phyloP scores from a whole-genome alignment of 2,888 invertebrate species.

The Thalpophila matura region DNA sequence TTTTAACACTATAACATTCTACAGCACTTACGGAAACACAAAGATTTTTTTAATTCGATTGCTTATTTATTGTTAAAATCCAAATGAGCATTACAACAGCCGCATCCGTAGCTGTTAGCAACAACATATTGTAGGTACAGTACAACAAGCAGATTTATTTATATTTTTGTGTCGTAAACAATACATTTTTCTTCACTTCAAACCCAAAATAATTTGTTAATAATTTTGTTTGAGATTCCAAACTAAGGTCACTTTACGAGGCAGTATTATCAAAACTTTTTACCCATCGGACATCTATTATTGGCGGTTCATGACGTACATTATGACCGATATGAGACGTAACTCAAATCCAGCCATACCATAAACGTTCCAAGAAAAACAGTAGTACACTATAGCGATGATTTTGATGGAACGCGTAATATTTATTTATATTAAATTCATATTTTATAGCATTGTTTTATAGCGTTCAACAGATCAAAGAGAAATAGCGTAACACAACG shows the following conservation, averaged over 20 bases:
- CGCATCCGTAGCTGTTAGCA: conserved; percentile 14
- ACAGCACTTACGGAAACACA: conserved; percentile 14
- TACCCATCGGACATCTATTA: conserved; percentile 60
- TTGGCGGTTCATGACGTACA: conserved; percentile 64
- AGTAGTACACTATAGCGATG: conserved; percentile 52
- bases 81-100: not conserved
- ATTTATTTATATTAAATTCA: conserved; percentile 56
- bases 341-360: conserved; percentile 62
- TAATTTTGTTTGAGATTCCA: conserved; percentile 30
- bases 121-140: not conserved
- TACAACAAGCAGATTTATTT: not conserved
- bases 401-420: conserved; percentile 56
- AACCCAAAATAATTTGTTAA: conserved; percentile 19
- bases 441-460: conserved; percentile 60
- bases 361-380: conserved; percentile 68
- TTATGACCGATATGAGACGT: conserved; percentile 52
- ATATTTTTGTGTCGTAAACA: conserved; percentile 18
- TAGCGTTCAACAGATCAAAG: conserved; percentile 57
- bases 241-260: conserved; percentile 32
- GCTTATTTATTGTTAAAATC: not conserved
- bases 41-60: not conserved
- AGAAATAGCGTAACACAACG: conserved; percentile 46
- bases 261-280: conserved; percentile 44
- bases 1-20: conserved; percentile 20
- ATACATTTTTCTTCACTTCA: conserved; percentile 27